phyloP scores from a whole-genome alignment of 2,797 vertebrate species.

The Melanotaenia nigrans region DNA sequence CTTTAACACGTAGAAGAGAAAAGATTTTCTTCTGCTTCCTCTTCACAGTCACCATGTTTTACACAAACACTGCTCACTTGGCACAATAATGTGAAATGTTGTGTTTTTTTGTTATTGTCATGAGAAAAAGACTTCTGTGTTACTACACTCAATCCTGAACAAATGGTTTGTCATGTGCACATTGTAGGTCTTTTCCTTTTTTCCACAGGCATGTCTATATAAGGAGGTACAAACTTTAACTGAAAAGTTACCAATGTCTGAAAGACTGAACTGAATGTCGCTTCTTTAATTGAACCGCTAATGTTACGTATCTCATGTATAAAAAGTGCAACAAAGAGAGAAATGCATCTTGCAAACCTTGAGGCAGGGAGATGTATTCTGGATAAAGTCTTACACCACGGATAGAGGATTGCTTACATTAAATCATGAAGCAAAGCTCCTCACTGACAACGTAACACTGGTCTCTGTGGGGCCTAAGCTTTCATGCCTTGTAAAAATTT shows the following conservation, averaged over 20 bases:
- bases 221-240: not conserved
- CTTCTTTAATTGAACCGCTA: not conserved
- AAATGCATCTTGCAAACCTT: not conserved
- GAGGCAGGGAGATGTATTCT: not conserved
- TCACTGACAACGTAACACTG: slow-evolving; percentile 15
- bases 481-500: slow-evolving; percentile 17
- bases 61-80: not conserved
- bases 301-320: not conserved
- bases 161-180: not conserved
- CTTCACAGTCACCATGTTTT: not conserved
- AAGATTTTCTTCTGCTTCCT: not conserved
- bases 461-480: slow-evolving; percentile 10
- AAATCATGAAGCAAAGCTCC: slow-evolving; percentile 11
- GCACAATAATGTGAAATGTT: not conserved
- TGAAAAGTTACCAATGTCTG: not conserved
- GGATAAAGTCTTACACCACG: not conserved
- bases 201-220: not conserved
- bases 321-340: not conserved
- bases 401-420: not conserved
- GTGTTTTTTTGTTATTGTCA: not conserved
- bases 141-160: not conserved
- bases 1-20: not conserved
- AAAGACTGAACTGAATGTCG: not conserved
- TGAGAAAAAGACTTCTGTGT: not conserved
- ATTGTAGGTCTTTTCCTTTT: not conserved